Evolutionary conservation across 2,113 vertebrate species (phyloP).

Genomic region (Xenopus laevis): DNA sequence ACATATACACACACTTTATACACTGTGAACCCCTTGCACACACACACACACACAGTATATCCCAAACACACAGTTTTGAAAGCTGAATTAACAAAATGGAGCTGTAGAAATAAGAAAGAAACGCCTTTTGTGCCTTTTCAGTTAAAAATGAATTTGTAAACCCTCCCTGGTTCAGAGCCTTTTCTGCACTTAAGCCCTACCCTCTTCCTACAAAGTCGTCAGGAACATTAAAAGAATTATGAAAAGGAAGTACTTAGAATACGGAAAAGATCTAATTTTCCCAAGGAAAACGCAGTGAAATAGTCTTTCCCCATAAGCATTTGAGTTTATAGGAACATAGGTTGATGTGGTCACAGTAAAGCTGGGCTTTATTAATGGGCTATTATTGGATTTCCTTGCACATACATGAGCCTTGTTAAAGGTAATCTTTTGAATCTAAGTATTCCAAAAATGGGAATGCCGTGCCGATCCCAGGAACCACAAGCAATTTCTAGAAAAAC

Average conservation of each 20-base stretch:
- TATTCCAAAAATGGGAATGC: slow-evolving; percentile 46
- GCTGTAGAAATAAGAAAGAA: too few species aligned
- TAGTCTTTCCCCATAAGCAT: slow-evolving; percentile 22
- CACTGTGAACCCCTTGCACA: too few species aligned
- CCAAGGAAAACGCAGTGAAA: slow-evolving; percentile 48
- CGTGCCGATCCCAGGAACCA: slow-evolving; percentile 35
- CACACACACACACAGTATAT: too few species aligned
- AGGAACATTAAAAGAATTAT: slow-evolving; percentile 57
- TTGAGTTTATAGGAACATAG: slow-evolving; percentile 19
- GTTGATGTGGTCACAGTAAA: slow-evolving; percentile 50
- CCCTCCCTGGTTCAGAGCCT: not conserved
- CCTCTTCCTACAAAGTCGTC: slow-evolving; percentile 55
- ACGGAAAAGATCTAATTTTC: slow-evolving; percentile 51
- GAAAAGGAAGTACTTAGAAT: slow-evolving; percentile 59
- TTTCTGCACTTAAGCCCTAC: slow-evolving; percentile 51
- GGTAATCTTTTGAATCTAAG: slow-evolving; percentile 51
- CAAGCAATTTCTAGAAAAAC: slow-evolving; percentile 30
- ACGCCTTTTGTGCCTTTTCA: too few species aligned
- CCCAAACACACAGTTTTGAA: too few species aligned
- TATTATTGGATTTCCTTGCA: slow-evolving; percentile 51
- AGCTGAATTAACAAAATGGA: too few species aligned
- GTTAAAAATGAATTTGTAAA: too few species aligned
- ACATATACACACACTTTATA: too few species aligned
- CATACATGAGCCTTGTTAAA: slow-evolving; percentile 50
- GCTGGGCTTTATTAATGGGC: slow-evolving; percentile 53